A percentile compares a stretch with the other conserved stretches of the same genome.
Conservation (phyloP, 1,140 invertebrate genomes). For the Micrasema minimum region DNA sequence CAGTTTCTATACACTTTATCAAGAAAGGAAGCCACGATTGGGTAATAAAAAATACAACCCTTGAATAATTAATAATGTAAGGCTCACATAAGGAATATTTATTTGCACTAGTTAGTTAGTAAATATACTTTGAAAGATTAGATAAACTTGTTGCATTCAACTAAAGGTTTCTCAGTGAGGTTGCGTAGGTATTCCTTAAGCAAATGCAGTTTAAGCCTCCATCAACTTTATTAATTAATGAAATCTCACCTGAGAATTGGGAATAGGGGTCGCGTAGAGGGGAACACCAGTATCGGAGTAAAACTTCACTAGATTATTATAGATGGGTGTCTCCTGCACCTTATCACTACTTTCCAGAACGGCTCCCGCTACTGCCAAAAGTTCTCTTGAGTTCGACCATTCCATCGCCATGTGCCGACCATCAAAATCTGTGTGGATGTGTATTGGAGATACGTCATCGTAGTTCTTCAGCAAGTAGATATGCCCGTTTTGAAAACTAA, state of each 20-base stretch:
- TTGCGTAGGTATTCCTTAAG: too few relatives aligned
- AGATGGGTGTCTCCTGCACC: constrained; percentile 66
- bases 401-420: constrained; percentile 85
- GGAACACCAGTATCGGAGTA: constrained; percentile 81
- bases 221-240: too few relatives aligned
- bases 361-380: constrained; percentile 91
- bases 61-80: too few relatives aligned
- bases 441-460: constrained; percentile 90
- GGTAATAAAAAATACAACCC: too few relatives aligned
- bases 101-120: too few relatives aligned
- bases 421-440: constrained; percentile 84
- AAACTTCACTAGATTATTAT: constrained; percentile 78
- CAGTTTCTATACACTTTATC: too few relatives aligned
- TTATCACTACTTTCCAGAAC: constrained; percentile 55
- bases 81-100: too few relatives aligned
- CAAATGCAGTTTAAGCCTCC: too few relatives aligned
- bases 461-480: constrained; percentile 90
- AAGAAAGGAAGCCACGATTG: too few relatives aligned
- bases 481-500: constrained; percentile 88
- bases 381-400: constrained; percentile 94
- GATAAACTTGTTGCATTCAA: too few relatives aligned
- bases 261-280: constrained; percentile 80
- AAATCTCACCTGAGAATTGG: constrained; percentile 69
- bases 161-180: too few relatives aligned
- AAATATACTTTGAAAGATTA: too few relatives aligned